These are phyloP conservation scores for Podargus strigoides DNA, from an alignment of 2,797 vertebrate species.

Conservation along the genomic window DNA sequence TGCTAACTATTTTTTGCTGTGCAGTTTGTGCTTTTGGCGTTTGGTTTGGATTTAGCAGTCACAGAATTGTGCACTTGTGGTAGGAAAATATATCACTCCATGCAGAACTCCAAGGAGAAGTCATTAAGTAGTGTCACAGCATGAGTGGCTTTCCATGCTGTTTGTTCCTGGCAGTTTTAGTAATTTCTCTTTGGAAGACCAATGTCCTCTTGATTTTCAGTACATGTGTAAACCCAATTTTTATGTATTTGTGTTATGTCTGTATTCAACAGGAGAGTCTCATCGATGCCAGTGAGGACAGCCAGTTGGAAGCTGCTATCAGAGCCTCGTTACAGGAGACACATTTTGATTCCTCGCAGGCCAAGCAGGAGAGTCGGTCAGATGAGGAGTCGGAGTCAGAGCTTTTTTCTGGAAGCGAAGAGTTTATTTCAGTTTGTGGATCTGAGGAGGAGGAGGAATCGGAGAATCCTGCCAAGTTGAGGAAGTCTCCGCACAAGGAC, in stretches of 20 bases:
- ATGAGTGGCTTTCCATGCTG: background rate
- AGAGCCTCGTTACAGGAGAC: constrained; percentile 96
- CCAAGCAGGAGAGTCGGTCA: constrained; percentile 83
- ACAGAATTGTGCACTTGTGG: background rate
- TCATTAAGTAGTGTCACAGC: background rate
- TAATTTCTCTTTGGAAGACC: background rate
- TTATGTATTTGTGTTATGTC: constrained; percentile 32
- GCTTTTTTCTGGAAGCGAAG: constrained; percentile 97
- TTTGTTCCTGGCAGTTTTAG: background rate
- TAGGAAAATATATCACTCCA: background rate
- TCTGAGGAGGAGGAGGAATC: constrained; percentile 87
- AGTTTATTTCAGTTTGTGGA: constrained; percentile 93
- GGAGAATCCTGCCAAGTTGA: constrained; percentile 78
- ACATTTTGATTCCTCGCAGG: constrained; percentile 90
- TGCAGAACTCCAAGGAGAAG: background rate
- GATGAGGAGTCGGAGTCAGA: constrained; percentile 94
- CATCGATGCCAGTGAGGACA: constrained; percentile 98
- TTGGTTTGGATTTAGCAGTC: background rate
- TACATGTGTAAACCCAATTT: accelerated
- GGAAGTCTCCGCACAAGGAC: constrained; percentile 93
- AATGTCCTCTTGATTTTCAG: background rate
- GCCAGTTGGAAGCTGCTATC: constrained; percentile 97
- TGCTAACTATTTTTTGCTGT: background rate
- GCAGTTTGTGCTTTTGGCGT: background rate
- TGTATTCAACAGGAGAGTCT: constrained; percentile 87